These are phyloP conservation scores for Lutjanus campechanus DNA, from an alignment of 2,797 vertebrate genomes.

Conservation along the genomic window DNA sequence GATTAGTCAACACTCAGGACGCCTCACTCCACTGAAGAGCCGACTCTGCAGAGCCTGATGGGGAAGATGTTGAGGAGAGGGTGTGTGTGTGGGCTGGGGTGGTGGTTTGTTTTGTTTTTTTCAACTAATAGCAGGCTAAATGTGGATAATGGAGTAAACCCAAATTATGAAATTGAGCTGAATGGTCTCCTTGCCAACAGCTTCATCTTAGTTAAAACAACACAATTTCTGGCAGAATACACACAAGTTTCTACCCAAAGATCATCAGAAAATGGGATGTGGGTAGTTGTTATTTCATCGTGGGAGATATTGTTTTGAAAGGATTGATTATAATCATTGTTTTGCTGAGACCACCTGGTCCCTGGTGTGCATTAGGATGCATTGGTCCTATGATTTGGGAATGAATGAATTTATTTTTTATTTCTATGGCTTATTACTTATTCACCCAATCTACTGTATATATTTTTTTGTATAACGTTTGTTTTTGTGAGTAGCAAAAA, in stretches of 20 bases:
- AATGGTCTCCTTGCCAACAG: constrained; percentile 8
- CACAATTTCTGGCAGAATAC: constrained; percentile 2
- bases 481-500: no score
- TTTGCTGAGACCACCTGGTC: not conserved
- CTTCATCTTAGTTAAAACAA: not conserved
- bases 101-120: not conserved
- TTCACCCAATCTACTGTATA: no score
- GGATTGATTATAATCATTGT: not conserved
- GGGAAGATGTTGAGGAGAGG: constrained; percentile 1
- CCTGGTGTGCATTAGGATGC: not conserved
- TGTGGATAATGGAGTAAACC: constrained; percentile 9
- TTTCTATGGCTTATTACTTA: no score
- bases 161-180: constrained; percentile 19
- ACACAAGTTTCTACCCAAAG: not conserved
- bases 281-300: not conserved
- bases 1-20: constrained; percentile 74
- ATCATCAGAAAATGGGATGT: not conserved
- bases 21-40: constrained; percentile 55
- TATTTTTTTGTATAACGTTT: no score
- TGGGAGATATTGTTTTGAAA: not conserved
- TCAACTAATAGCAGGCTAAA: constrained; percentile 9
- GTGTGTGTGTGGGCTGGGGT: not conserved
- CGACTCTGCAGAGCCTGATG: constrained; percentile 32
- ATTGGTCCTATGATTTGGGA: no score
- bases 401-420: no score